These are phyloP conservation scores for Melanotaenia maccullochi DNA, from an alignment of 2,797 vertebrate genomes.

Conservation along the genomic window DNA sequence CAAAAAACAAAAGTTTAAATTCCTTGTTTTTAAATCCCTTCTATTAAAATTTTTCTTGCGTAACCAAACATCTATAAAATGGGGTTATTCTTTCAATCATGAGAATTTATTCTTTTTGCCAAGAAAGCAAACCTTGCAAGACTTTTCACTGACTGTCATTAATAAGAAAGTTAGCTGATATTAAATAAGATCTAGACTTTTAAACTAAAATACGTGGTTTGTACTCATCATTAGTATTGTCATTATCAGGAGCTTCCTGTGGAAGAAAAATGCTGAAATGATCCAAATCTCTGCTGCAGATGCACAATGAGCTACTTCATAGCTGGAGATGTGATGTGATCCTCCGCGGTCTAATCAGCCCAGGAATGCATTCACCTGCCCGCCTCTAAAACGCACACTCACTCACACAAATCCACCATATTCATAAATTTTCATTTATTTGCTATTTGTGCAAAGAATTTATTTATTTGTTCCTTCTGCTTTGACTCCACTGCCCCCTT, in stretches of 20 bases:
- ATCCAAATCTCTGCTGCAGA: conserved; percentile 55
- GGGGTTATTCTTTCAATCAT: background rate
- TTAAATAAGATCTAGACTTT: background rate
- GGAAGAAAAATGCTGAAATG: conserved; percentile 47
- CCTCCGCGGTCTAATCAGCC: conserved; percentile 73
- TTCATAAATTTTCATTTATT: background rate
- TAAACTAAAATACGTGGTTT: background rate
- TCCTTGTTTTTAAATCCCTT: background rate
- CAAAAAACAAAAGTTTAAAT: background rate
- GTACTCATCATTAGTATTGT: background rate
- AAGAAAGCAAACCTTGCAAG: background rate
- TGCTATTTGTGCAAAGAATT: background rate
- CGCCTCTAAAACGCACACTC: conserved; percentile 13
- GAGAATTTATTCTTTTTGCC: background rate
- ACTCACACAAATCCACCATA: background rate
- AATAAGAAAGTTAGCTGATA: too few species aligned
- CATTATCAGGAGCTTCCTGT: conserved; percentile 21
- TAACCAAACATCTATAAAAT: background rate
- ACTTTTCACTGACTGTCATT: too few species aligned
- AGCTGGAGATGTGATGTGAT: conserved; percentile 65
- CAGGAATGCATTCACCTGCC: conserved; percentile 79
- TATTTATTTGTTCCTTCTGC: conserved; percentile 4
- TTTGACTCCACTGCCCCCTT: conserved; percentile 15
- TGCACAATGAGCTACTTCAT: conserved; percentile 80
- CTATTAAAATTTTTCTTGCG: background rate